Evolutionary conservation across 2,113 vertebrate species (phyloP).

Genomic region (Gnathonemus longibarbis): DNA sequence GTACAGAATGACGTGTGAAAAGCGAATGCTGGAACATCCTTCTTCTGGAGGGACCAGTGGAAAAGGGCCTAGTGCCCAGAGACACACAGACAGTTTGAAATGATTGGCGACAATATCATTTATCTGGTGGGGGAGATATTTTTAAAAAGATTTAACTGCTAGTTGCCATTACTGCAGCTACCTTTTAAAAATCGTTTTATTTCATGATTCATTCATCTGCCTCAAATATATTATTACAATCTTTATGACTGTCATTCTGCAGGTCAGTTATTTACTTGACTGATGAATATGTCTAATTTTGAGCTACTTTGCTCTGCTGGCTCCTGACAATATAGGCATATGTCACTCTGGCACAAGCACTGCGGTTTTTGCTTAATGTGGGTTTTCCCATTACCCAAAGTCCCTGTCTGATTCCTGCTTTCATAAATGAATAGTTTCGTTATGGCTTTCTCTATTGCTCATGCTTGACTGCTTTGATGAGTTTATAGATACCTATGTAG

Average conservation of each 20-base stretch:
- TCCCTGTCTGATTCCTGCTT: background rate
- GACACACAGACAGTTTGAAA: background rate
- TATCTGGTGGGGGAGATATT: background rate
- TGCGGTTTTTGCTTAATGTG: background rate
- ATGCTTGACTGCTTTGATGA: background rate
- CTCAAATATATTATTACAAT: background rate
- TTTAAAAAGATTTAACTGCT: background rate
- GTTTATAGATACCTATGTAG: background rate
- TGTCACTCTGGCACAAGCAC: background rate
- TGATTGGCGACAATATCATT: background rate
- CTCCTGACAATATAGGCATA: background rate
- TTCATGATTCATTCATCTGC: background rate
- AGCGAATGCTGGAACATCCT: background rate
- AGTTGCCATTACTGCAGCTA: background rate
- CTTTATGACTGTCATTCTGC: background rate
- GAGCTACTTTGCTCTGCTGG: background rate
- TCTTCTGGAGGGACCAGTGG: background rate
- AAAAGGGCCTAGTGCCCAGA: background rate
- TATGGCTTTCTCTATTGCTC: background rate
- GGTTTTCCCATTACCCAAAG: background rate
- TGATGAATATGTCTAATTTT: background rate
- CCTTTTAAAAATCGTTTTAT: background rate
- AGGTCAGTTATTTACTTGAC: background rate
- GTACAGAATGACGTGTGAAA: background rate
- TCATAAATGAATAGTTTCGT: background rate